A percentile compares a stretch with the other conserved stretches of the same genome.
These are phyloP conservation scores for Papio anubis DNA, from an alignment of 2,113 vertebrate species.

Conservation along the genomic window DNA sequence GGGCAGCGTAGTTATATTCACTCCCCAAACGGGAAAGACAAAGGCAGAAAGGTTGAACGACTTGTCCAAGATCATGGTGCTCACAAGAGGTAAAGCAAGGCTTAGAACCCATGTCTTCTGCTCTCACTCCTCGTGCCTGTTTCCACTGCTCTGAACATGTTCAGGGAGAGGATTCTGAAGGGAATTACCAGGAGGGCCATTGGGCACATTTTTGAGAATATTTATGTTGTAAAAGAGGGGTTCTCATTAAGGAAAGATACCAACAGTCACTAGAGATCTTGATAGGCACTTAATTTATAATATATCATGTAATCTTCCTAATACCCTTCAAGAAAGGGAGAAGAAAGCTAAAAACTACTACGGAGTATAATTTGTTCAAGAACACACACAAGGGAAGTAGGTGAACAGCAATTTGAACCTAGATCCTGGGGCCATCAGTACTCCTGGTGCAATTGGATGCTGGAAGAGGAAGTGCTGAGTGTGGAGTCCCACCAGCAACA, in stretches of 20 bases:
- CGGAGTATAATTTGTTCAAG: neutral
- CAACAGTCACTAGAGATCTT: neutral
- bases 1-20: neutral
- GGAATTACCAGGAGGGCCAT: neutral
- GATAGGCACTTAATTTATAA: neutral
- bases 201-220: neutral
- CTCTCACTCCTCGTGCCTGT: neutral
- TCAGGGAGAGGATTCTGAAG: neutral
- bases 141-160: neutral
- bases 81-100: neutral
- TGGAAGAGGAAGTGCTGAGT: neutral
- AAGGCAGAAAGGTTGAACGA: neutral
- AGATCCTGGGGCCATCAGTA: neutral
- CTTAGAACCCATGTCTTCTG: neutral
- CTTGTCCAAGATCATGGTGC: neutral
- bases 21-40: neutral
- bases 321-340: neutral
- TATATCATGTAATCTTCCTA: neutral
- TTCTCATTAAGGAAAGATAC: neutral
- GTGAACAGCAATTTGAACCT: neutral
- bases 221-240: neutral
- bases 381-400: neutral
- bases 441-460: neutral
- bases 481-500: neutral
- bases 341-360: neutral